Base-by-base conservation (phyloP, 2,797 vertebrate species). In the Clarias fuscus region DNA sequence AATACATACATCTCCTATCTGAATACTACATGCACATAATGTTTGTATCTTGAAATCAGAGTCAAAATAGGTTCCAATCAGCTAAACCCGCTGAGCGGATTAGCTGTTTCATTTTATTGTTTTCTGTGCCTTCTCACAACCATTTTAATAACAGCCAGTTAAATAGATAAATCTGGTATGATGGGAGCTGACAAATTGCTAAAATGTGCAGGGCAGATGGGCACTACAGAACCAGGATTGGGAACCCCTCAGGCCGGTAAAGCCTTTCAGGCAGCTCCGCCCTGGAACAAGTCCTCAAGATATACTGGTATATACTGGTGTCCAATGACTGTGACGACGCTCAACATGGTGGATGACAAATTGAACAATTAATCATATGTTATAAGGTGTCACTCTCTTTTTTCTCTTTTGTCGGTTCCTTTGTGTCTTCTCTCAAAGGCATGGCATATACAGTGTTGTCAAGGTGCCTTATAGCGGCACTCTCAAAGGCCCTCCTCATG, bases 401-500 rank as follows among this genome's bases (percentile, higher is more conserved):
- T 77, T 37, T 72, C 78, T 61, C 33, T 40, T 14, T 87, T 53
- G 22, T 83, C 68, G 7, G 84, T 27, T 78, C 61, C 7, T 82
- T 56, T 68, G 13, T 22, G 30, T 72, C n/a, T 18, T 3, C 62
- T 81, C 27, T 65, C 7, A 71, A 87, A 27, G 67, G 70, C 2
- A 24, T 64, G 7, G 27, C n/a, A 33, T 59, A 48, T 30, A n/a
- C 40, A 56, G 76, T 17, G 14, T 73, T 79, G 70, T 95, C 96
- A 89, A 98, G 93, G 13, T 97, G 94, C 91, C 98, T 96, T 93
- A 98, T 95, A 24, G 98, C 98, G 85, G 97, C 97, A 0, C 96
- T 97, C 94, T 99, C 98, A 0, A 99, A 99, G 14, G 97, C 98
- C 64, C 96, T 92, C 70, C 98, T 95, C 97, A 99, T 99, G 94